Base-by-base conservation (phyloP, 2,113 vertebrate species). In the Mus spicilegus region DNA sequence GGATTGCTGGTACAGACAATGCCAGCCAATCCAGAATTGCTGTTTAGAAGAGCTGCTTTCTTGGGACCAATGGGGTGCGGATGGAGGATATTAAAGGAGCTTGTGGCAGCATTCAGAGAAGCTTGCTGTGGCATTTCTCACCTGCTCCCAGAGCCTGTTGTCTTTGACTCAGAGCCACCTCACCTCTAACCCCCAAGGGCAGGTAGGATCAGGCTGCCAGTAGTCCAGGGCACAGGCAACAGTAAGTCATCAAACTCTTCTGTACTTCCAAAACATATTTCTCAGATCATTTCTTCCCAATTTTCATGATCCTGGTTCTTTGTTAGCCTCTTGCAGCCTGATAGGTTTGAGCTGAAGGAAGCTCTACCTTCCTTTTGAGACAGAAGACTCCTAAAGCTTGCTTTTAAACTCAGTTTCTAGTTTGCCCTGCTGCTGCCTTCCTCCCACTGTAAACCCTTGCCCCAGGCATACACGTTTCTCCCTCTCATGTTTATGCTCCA, bases 301-400 rank as follows among this genome's bases (percentile, higher is more conserved):
- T 20, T 58, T n/a, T 49, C n/a, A 65, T 39, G 13, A 42, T 14
- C 14, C 7, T 77, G 16, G 5, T 81, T 90, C 56, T 93, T 30
- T 4, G 42, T 11, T 86, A 81, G 58, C n/a, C 77, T 89, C 61
- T 67, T 30, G 70, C 54, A 4, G 7, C 16, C 4, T 4, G 36
- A 69, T 26, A 82, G 39, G 42, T 61, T 89, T 82, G 42, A 76
- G 33, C 16, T 33, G 77, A 91, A 87, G 51, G 30, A 14, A 58
- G 17, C 58, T 58, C 5, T 20, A 58, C 17, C 5, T 20, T 58
- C 19, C 58, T 58, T 58, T 39, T 49, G 14, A 54, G 91, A 33
- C 1, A 26, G 42, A 87, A 92, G 63, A 80, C 17, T 54, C 54
- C 49, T 94, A 84, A 94, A 95, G 84, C 42, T 36, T 89, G 77